Evolutionary conservation across 2,797 vertebrate genomes (phyloP).

Genomic region (Micrastur ruficollis): DNA sequence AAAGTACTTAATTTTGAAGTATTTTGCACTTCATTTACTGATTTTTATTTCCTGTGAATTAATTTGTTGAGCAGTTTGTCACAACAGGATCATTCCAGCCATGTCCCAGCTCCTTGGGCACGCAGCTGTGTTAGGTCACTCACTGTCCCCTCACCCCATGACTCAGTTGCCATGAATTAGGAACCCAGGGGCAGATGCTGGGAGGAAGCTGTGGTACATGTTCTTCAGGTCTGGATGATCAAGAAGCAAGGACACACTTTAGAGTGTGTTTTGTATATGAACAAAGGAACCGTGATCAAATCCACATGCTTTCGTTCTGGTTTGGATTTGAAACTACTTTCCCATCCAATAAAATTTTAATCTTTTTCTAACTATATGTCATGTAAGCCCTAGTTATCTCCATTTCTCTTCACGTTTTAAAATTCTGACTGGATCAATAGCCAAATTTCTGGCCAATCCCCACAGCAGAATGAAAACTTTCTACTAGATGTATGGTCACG

Average conservation of each 20-base stretch:
- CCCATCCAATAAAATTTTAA: background rate
- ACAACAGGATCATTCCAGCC: background rate
- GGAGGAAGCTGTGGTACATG: background rate
- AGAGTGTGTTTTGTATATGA: background rate
- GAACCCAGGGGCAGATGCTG: background rate
- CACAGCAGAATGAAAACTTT: background rate
- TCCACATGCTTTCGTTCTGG: background rate
- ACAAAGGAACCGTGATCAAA: background rate
- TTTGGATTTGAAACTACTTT: background rate
- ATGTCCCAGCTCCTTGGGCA: background rate
- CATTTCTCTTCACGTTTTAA: background rate
- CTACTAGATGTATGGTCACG: background rate
- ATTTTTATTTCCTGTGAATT: background rate
- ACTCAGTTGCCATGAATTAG: background rate
- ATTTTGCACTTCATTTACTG: background rate
- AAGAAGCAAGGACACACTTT: background rate
- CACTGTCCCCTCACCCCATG: background rate
- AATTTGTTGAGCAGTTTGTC: background rate
- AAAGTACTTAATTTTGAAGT: background rate
- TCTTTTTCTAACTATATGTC: background rate
- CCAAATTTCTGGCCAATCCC: background rate
- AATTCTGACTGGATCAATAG: background rate
- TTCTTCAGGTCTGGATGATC: background rate
- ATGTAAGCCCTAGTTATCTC: background rate
- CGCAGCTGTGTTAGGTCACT: background rate